A percentile compares a stretch with the other conserved stretches of the same genome.
Evolutionary conservation across 2,113 vertebrate genomes (phyloP).

Genomic region (Notothenia rossii): DNA sequence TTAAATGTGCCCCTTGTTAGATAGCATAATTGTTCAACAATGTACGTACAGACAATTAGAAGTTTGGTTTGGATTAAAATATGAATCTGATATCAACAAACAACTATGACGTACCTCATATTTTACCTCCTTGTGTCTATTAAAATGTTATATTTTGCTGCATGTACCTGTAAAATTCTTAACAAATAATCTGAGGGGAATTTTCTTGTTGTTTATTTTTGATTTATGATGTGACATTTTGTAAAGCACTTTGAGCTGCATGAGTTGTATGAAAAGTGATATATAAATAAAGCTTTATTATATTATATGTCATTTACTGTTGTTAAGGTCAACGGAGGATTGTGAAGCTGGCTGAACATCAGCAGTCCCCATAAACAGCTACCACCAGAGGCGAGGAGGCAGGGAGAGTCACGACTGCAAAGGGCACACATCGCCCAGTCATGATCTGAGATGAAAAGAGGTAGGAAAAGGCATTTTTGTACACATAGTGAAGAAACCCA

Average conservation of each 20-base stretch:
- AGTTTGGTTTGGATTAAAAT: not conserved
- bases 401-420: conserved; percentile 27
- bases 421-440: conserved; percentile 38
- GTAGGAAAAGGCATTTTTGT: conserved; percentile 2
- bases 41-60: not conserved
- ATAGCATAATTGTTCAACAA: not conserved
- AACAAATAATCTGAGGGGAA: too few species aligned
- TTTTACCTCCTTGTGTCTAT: not conserved
- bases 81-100: not conserved
- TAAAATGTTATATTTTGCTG: too few species aligned
- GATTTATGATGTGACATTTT: too few species aligned
- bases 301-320: not conserved
- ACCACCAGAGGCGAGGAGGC: conserved; percentile 30
- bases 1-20: too few species aligned
- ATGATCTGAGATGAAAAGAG: conserved; percentile 21
- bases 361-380: conserved; percentile 30
- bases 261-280: too few species aligned
- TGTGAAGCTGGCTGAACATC: conserved; percentile 24
- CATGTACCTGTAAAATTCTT: too few species aligned
- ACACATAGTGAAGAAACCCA: not conserved
- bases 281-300: too few species aligned
- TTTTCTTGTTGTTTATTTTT: too few species aligned
- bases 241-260: too few species aligned
- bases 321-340: conserved; percentile 33
- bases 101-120: not conserved